Conservation (phyloP, 2,797 vertebrate genomes). For the Loris lydekkerianus region DNA sequence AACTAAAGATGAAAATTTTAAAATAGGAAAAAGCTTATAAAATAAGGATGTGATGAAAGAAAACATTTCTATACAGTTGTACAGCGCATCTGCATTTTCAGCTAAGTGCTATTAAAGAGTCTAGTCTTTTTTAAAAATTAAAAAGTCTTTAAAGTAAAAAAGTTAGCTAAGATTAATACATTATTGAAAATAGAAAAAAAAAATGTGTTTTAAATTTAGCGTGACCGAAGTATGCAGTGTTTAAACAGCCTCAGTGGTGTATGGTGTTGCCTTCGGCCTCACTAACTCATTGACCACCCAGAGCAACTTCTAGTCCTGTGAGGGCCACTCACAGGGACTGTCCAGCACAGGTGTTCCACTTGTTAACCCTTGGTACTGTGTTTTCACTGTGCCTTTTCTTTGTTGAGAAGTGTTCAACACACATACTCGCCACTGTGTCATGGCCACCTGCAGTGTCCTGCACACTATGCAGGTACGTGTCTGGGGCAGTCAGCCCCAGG, state of each 20-base stretch:
- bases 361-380: background rate
- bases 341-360: too few species aligned
- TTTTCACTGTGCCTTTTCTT: background rate
- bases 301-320: background rate
- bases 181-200: background rate
- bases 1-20: background rate
- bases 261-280: background rate
- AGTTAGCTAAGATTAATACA: background rate
- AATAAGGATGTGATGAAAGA: background rate
- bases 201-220: background rate
- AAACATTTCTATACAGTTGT: background rate
- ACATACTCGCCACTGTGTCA: background rate
- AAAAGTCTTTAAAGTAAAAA: background rate
- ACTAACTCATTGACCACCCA: background rate
- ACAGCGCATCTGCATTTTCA: background rate
- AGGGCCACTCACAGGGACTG: background rate
- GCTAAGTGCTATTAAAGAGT: background rate
- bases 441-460: too few species aligned
- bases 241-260: background rate
- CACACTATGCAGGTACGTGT: background rate
- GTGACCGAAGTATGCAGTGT: background rate
- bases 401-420: background rate
- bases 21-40: background rate
- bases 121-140: background rate
- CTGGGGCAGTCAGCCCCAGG: too few species aligned